Evolutionary conservation across 2,888 invertebrate species (phyloP), one percentile per base, ranked within the genome.

Genomic region (Zootermopsis nevadensis): DNA sequence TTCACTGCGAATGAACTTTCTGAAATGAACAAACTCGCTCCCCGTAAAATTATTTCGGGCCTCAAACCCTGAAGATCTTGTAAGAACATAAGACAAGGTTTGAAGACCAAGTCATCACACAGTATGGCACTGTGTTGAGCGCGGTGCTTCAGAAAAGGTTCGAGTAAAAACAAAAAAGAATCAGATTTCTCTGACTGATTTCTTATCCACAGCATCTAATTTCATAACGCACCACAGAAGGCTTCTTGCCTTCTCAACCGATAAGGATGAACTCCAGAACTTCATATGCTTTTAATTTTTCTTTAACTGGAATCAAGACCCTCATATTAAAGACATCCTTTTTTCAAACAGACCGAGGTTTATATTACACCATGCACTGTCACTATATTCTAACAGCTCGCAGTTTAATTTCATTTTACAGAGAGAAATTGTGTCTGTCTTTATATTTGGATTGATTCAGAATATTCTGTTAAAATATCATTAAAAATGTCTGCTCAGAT

Each of bases 261-360:
- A n/a, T 42, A 19, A 38, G 38, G 76, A 82, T 76, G 42, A 74
- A 82, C 35, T 76, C 82, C 82, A 82, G 82, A 69, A 38, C 82
- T 81, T 82, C 82, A 82, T 82, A 74, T 82, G 82, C 74, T 82
- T 82, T 33, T 76, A 72, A 82, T 82, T 82, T 82, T 80, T 74
- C 35, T 27, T 74, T 74, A 15, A 4, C 33, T 69, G 22, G 8
- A 69, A 69, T 22, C 33, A 31, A 69, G 60, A 60, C n/a, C n/a
- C 60, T 27, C 10, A 10, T 60, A 27, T 8, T 60, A 27, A 60
- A 1, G n/a, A 19, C 69, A 31, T 69, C 19, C 66, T 3, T 7
- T 27, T 30, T 1, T 30, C 1, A 66, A 66, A 66, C 66, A 66
- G 27, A 27, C 15, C 27, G 1, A 30, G 66, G 27, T 2, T 15